A percentile compares a stretch with the other conserved stretches of the same genome.
Conservation (phyloP, 2,113 vertebrate species). For the Ammospiza nelsoni region DNA sequence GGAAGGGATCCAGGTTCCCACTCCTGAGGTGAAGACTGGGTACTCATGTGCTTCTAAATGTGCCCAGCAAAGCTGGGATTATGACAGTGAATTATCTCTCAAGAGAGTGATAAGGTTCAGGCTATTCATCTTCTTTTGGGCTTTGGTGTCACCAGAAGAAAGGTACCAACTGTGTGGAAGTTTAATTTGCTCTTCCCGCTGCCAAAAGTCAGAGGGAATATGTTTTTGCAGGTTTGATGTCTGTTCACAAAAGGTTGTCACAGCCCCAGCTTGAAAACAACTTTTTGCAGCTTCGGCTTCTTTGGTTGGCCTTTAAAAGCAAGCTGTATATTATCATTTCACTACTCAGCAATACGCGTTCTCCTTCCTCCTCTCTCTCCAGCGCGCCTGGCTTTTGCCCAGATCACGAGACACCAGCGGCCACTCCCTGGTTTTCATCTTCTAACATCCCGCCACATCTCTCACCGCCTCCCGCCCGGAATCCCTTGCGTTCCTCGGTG, state of each 20-base stretch:
- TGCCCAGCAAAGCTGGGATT: not conserved
- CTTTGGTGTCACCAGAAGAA: not conserved
- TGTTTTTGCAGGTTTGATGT: not conserved
- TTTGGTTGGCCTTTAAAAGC: not conserved
- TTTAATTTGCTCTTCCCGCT: not conserved
- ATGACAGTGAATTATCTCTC: not conserved
- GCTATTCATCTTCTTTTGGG: not conserved
- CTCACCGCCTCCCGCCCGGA: not conserved
- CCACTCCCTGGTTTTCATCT: not conserved
- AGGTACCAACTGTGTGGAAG: not conserved
- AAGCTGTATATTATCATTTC: not conserved
- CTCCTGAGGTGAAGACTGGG: not conserved
- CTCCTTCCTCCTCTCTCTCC: not conserved
- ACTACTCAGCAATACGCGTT: not conserved
- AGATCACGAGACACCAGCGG: not conserved
- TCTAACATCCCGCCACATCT: not conserved
- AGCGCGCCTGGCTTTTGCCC: not conserved
- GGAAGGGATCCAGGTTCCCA: not conserved
- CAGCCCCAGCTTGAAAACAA: not conserved
- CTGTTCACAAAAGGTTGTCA: not conserved
- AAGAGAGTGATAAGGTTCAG: not conserved
- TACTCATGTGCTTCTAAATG: not conserved
- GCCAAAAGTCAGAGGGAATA: not conserved
- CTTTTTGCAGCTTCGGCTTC: not conserved
- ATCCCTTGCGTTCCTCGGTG: not conserved